Base-by-base conservation (phyloP, 2,113 vertebrate species). In the Probosciger aterrimus region DNA sequence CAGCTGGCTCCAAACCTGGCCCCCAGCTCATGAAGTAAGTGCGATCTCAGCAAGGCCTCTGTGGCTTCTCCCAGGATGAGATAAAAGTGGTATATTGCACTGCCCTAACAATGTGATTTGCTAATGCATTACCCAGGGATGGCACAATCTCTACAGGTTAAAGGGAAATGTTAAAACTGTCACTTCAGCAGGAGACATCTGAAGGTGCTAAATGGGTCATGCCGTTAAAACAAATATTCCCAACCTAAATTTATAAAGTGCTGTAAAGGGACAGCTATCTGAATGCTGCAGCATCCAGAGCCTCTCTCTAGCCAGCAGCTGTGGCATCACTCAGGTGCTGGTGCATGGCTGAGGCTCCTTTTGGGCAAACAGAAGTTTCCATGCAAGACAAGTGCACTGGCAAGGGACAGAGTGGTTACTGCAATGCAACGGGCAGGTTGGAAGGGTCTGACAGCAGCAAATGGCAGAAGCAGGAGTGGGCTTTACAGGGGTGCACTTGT, bases 131-230 rank as follows among this genome's bases (percentile, higher is more conserved):
- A 89, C 86, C 74, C 86, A 94, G 83, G 75, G 69, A 82, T 94
- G 86, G 87, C 80, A 86, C 86, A 78, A 75, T 75, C 92, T 94
- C 46, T 64, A 46, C 68, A 27, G 43, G 84, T 78, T 90, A 92
- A 89, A 92, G 80, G 46, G 80, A 93, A 84, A 96, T 27, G 81
- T 91, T 95, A 55, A 94, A 96, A 67, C 76, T 91, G 91, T 88
- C 95, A 84, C 92, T 92, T 91, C 43, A 15, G 92, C 80, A 55
- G 91, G 60, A 92, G 91, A 78, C 10, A 4, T 39, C 78, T 0
- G 1, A 67, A 84, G 9, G 69, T 71, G 80, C 86, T 94, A 86
- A 96, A 88, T 63, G 88, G 88, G 91, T 88, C 73, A 55, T 0
- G 3, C 64, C 4, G 2, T 39, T 95, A 75, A 81, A 88, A 86